phyloP scores from a whole-genome alignment of 2,113 vertebrate genomes.

The Apeltes quadracus region DNA sequence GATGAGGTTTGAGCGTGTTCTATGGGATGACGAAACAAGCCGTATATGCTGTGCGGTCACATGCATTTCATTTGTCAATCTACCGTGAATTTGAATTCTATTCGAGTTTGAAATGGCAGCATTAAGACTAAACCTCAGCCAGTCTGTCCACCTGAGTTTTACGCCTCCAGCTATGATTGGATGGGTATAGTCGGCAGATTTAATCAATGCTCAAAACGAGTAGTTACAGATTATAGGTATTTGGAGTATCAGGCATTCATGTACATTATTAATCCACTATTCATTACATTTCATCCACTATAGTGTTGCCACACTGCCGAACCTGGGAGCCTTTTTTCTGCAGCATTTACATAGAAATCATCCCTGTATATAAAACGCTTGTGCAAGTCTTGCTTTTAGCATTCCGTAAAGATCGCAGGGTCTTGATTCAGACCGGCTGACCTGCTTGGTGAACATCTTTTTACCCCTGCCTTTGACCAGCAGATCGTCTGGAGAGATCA shows the following conservation, averaged over 20 bases:
- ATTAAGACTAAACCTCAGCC: slow-evolving; percentile 10
- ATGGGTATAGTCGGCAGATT: neutral
- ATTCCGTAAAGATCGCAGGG: slow-evolving; percentile 16
- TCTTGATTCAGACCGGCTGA: slow-evolving; percentile 47
- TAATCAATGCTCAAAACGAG: slow-evolving; percentile 19
- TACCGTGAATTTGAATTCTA: slow-evolving; percentile 19
- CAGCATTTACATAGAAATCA: slow-evolving; percentile 16
- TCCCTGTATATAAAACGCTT: slow-evolving; percentile 18
- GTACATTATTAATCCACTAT: slow-evolving; percentile 10
- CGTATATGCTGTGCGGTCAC: slow-evolving; percentile 13
- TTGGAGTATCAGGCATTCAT: neutral
- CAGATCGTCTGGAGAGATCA: slow-evolving; percentile 48
- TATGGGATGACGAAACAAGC: slow-evolving; percentile 44
- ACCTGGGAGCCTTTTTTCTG: neutral
- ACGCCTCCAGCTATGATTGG: neutral
- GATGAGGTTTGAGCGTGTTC: slow-evolving; percentile 30
- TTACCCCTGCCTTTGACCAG: slow-evolving; percentile 50
- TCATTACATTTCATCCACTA: slow-evolving; percentile 1
- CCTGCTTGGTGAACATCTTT: slow-evolving; percentile 61
- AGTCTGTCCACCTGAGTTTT: slow-evolving; percentile 1
- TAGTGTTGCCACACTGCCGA: neutral
- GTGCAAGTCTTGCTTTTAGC: slow-evolving; percentile 48
- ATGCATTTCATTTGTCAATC: slow-evolving; percentile 35
- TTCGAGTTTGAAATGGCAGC: slow-evolving; percentile 18
- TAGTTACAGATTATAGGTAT: neutral